Base-by-base conservation (phyloP, 2,888 invertebrate species). In the Leucophenga maculata region DNA sequence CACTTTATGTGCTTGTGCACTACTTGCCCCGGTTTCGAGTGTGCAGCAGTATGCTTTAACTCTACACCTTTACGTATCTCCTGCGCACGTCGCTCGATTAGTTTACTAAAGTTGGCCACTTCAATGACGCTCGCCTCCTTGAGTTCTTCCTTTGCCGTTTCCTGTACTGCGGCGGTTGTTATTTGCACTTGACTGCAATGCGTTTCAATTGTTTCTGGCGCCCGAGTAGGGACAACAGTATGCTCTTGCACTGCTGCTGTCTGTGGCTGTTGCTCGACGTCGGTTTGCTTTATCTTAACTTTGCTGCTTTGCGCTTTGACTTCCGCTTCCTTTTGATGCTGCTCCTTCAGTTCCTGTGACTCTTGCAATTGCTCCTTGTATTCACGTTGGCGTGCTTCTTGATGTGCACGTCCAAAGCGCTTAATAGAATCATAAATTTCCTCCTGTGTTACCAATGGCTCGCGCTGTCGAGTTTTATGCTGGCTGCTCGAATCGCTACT, bases 381-480 rank as follows among this genome's bases (percentile, higher is more conserved):
- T 67, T 88, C 86, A 14, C 74, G 80, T 57, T 87, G 86, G 44
- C 88, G 77, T 32, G 83, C 86, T 73, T 83, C 80, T 69, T 88
- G 88, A 71, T 88, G 86, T 0, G 86, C 87, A 22, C 84, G 84
- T 18, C 87, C 87, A 65, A 88, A 88, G 31, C 86, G 83, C 69
- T 86, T 80, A 65, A 88, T 88, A 26, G 88, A 88, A 71, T 88
- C 87, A 77, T 87, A 84, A 64, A 87, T 87, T 68, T 86, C 80
- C 1, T 81, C 86, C 18, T 76, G 65, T 1, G 85, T 84, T 26
- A 86, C 83, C 60, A 71, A 52, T 48, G 70, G 60, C 50, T 73
- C 74, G n/a, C 54, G 52, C 13, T 67, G 69, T 20, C 66, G 68
- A 20, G 60, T 16, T 57, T 55, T 39, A 18, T 59, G 55, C 22